phyloP scores from a whole-genome alignment of 2,113 vertebrate genomes.

The Pygathrix nemaeus region DNA sequence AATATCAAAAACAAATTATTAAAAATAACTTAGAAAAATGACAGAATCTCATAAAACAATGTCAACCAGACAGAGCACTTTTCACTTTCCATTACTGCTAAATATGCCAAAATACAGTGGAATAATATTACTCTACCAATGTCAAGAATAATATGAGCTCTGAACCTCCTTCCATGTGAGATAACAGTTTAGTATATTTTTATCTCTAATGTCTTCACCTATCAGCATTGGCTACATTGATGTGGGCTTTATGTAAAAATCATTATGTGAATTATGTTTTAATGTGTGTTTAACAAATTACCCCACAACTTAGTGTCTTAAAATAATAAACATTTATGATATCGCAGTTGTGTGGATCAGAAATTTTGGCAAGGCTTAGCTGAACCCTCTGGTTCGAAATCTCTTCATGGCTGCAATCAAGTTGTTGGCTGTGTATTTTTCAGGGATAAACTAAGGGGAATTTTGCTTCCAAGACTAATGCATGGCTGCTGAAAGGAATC shows the following conservation, averaged over 20 bases:
- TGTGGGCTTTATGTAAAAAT: background rate
- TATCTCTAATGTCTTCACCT: background rate
- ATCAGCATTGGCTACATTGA: background rate
- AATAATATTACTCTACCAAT: background rate
- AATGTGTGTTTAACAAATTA: background rate
- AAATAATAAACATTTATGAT: background rate
- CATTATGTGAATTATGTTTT: background rate
- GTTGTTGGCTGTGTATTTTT: background rate
- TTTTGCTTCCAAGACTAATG: background rate
- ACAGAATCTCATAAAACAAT: background rate
- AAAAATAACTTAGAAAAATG: background rate
- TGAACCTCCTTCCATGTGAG: background rate
- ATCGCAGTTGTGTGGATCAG: background rate
- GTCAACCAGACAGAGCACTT: background rate
- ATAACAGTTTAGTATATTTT: background rate
- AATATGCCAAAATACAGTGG: background rate
- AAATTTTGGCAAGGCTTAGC: background rate
- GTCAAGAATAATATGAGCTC: background rate
- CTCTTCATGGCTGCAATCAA: background rate
- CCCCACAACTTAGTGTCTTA: background rate
- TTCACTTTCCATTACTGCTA: background rate
- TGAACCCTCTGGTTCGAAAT: background rate
- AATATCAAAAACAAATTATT: background rate
- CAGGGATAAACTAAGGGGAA: background rate
- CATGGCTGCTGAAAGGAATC: background rate